A percentile compares a stretch with the other conserved stretches of the same genome.
Evolutionary conservation across 2,797 vertebrate genomes (phyloP).

Genomic region (Microctenopoma stevenorrisi): DNA sequence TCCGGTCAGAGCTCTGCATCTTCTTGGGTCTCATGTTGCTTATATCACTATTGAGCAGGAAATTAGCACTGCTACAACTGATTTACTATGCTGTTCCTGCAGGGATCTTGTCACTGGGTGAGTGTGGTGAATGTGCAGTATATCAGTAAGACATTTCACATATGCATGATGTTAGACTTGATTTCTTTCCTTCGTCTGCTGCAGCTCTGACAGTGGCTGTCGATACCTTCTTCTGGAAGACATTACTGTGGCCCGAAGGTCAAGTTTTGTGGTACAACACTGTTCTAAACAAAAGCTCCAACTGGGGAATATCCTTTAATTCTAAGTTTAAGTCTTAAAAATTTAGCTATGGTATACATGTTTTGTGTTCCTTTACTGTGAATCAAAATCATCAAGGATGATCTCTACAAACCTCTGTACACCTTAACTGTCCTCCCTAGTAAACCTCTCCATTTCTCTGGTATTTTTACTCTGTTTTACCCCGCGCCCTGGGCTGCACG

Average conservation of each 20-base stretch:
- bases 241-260: constrained; percentile 94
- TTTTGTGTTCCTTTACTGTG: neutral
- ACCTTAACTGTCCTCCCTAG: constrained; percentile 75
- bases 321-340: neutral
- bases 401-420: neutral
- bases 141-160: neutral
- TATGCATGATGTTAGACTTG: neutral
- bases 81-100: constrained; percentile 87
- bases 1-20: constrained; percentile 92
- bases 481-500: constrained; percentile 91
- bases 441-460: constrained; percentile 94
- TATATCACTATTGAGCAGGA: constrained; percentile 83
- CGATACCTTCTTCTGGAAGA: constrained; percentile 92
- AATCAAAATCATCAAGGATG: neutral
- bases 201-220: constrained; percentile 89
- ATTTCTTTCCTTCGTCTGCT: constrained; percentile 23
- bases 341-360: neutral
- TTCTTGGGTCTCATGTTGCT: constrained; percentile 92
- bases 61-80: constrained; percentile 80
- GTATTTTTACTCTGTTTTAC: constrained; percentile 97
- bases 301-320: constrained; percentile 98
- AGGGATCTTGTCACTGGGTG: constrained; percentile 89
- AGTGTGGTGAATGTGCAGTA: constrained; percentile 58
- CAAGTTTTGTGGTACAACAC: constrained; percentile 97
- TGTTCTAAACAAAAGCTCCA: constrained; percentile 93